phyloP scores from a whole-genome alignment of 1,140 invertebrate species.

The Papilio glaucus region DNA sequence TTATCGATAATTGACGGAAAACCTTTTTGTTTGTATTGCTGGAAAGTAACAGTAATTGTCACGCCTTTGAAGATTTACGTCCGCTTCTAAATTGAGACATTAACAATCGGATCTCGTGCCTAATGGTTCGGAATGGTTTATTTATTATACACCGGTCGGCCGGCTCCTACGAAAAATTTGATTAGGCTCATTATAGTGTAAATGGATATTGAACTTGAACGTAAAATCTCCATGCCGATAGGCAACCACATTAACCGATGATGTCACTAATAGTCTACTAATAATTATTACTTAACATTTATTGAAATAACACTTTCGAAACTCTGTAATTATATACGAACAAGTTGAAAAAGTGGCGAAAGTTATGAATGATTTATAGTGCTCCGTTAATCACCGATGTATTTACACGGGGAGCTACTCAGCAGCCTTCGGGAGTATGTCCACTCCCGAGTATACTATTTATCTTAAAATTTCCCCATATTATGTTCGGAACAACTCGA shows the following conservation, averaged over 20 bases:
- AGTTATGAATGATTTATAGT: background rate
- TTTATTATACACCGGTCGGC: conserved; percentile 74
- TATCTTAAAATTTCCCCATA: conserved; percentile 1
- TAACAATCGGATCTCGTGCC: conserved; percentile 82
- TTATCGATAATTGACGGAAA: conserved; percentile 84
- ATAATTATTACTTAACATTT: conserved; percentile 30
- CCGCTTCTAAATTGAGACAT: conserved; percentile 83
- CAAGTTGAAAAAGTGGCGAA: background rate
- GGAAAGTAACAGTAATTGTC: conserved; percentile 83
- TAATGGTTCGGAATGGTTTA: conserved; percentile 83
- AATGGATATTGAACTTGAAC: conserved; percentile 49
- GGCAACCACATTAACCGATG: conserved; percentile 28
- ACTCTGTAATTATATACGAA: background rate
- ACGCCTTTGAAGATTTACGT: conserved; percentile 83
- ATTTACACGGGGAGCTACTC: background rate
- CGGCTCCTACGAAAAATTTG: conserved; percentile 70
- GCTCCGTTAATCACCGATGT: background rate
- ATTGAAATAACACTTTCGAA: conserved; percentile 21
- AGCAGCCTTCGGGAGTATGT: background rate
- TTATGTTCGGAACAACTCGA: conserved; percentile 24
- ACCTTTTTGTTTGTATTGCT: conserved; percentile 83
- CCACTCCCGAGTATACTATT: background rate
- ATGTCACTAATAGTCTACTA: conserved; percentile 27
- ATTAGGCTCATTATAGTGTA: conserved; percentile 59
- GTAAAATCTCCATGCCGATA: conserved; percentile 42